Evolutionary conservation across 2,113 vertebrate species (phyloP).

Genomic region (Delphinapterus leucas): DNA sequence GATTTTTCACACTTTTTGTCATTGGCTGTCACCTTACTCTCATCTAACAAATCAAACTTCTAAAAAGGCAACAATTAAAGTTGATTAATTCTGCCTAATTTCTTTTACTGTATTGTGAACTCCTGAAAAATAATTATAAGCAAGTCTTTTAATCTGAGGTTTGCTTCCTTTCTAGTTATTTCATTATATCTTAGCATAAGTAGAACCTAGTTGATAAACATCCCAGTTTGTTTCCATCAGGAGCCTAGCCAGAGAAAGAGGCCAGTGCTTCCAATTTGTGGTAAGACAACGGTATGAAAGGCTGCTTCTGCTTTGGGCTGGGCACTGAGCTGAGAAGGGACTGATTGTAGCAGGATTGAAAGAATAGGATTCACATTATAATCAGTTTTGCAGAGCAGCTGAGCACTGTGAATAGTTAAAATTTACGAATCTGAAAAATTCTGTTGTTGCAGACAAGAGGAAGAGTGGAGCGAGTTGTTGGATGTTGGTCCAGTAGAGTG

Average conservation of each 20-base stretch:
- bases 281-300: neutral
- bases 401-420: constrained; percentile 81
- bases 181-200: constrained; percentile 1
- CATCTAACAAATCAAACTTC: constrained; percentile 2
- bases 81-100: constrained; percentile 20
- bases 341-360: constrained; percentile 77
- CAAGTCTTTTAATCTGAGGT: neutral
- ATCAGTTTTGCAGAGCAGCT: constrained; percentile 82
- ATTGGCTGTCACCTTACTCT: neutral
- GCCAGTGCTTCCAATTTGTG: constrained; percentile 13
- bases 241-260: constrained; percentile 33
- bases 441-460: constrained; percentile 73
- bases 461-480: constrained; percentile 69
- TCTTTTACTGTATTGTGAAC: constrained; percentile 30
- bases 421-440: constrained; percentile 82
- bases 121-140: neutral
- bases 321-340: constrained; percentile 70
- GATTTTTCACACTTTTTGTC: neutral
- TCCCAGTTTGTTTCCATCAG: neutral
- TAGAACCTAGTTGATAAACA: constrained; percentile 1
- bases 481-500: constrained; percentile 68
- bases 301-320: constrained; percentile 45
- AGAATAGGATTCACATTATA: constrained; percentile 79
- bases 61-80: constrained; percentile 14
- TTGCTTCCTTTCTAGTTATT: constrained; percentile 34